Conservation (phyloP, 1,140 invertebrate genomes). For the Listronotus bonariensis region DNA sequence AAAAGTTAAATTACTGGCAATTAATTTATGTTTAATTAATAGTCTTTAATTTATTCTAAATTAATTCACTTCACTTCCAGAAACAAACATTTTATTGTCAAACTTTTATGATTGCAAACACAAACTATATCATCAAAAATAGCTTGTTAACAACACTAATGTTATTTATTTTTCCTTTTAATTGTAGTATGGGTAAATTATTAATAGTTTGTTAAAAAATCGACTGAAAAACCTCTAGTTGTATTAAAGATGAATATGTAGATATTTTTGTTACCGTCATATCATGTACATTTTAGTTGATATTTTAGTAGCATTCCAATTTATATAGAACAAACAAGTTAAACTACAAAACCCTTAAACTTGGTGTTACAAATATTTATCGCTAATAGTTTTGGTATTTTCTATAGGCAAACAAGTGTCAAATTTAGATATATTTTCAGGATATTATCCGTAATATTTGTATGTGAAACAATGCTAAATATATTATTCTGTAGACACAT, state of each 20-base stretch:
- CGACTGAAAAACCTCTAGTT: constrained; percentile 36
- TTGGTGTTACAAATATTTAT: constrained; percentile 17
- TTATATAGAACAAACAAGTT: constrained; percentile 21
- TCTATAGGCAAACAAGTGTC: constrained; percentile 40
- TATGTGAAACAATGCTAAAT: constrained; percentile 18
- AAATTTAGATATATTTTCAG: constrained; percentile 40
- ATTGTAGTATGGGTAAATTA: constrained; percentile 27
- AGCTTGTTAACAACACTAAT: constrained; percentile 23
- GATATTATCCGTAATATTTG: constrained; percentile 18
- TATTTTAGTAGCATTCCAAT: constrained; percentile 43
- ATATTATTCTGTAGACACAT: not conserved
- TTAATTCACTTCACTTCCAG: too few species aligned
- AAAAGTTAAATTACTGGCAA: too few species aligned
- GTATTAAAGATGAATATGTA: constrained; percentile 32
- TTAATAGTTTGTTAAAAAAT: constrained; percentile 33
- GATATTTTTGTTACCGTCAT: constrained; percentile 46
- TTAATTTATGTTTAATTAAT: too few species aligned
- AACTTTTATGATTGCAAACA: too few species aligned
- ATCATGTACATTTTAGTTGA: constrained; percentile 37
- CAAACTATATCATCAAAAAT: constrained; percentile 14
- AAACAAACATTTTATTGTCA: too few species aligned
- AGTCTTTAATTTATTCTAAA: too few species aligned
- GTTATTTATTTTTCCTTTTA: constrained; percentile 30
- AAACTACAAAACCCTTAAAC: constrained; percentile 10
- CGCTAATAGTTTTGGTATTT: constrained; percentile 34